Evolutionary conservation across 1,140 invertebrate genomes (phyloP).

Genomic region (Anthonomus grandis): DNA sequence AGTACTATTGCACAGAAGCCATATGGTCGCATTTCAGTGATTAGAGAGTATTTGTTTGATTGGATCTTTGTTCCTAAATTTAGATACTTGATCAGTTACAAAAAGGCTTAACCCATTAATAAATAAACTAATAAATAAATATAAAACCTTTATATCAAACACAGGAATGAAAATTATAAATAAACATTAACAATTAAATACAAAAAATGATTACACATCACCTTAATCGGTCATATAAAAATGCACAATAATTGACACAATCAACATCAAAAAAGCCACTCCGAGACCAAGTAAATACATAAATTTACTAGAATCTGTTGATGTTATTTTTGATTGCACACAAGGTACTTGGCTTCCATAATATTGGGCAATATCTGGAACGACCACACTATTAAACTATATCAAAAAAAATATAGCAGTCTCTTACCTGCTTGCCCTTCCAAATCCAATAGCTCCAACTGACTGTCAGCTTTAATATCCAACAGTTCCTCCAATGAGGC

Average conservation of each 20-base stretch:
- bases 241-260: constrained; percentile 44
- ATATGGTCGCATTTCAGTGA: too few species aligned
- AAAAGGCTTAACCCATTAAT: too few species aligned
- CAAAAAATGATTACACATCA: not conserved
- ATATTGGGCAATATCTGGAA: constrained; percentile 62
- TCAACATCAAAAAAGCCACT: constrained; percentile 56
- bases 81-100: too few species aligned
- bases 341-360: constrained; percentile 54
- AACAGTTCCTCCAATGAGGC: constrained; percentile 70
- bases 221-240: constrained; percentile 2
- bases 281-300: constrained; percentile 56
- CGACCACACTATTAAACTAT: not conserved
- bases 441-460: constrained; percentile 62
- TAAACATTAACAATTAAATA: not conserved
- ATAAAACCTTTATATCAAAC: too few species aligned
- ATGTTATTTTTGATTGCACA: constrained; percentile 49
- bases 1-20: too few species aligned
- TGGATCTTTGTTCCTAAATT: too few species aligned
- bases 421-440: constrained; percentile 60
- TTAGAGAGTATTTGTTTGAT: too few species aligned
- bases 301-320: constrained; percentile 54
- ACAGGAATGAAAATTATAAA: too few species aligned
- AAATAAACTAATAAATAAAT: too few species aligned
- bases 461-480: constrained; percentile 65
- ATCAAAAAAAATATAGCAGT: constrained; percentile 1